Percentiles rank a stretch among this genome's conserved stretches.
Evolutionary conservation across 1,140 invertebrate genomes (phyloP).

Genomic region (Yoshiicerus persimilis): DNA sequence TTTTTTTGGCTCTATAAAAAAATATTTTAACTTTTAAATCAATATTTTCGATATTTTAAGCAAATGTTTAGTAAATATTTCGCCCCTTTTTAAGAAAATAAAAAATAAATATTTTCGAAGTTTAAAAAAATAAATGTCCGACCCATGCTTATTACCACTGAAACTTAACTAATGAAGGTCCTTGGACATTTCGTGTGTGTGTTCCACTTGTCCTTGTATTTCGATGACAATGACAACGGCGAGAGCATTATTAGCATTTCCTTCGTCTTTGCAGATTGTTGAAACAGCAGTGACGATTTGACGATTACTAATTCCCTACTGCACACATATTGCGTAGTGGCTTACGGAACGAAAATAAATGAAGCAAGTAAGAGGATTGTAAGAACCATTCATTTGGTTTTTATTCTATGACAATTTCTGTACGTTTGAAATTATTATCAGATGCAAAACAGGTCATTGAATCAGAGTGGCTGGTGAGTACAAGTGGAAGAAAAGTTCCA

Average conservation of each 20-base stretch:
- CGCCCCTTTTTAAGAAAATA: no score
- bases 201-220: not conserved
- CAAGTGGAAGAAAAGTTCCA: not conserved
- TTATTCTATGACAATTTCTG: not conserved
- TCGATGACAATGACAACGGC: not conserved
- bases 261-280: not conserved
- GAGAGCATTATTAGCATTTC: not conserved
- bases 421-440: not conserved
- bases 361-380: not conserved
- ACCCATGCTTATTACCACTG: not conserved
- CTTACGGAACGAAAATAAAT: not conserved
- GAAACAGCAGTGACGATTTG: no score
- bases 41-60: no score
- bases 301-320: no score
- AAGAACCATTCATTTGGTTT: not conserved
- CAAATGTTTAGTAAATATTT: no score
- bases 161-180: not conserved
- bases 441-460: slow-evolving; percentile 16
- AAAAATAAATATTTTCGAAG: no score
- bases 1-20: no score
- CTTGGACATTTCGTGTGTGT: not conserved
- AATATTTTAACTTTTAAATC: no score
- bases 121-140: no score
- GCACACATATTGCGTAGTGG: no score
- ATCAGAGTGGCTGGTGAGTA: not conserved